A percentile compares a stretch with the other conserved stretches of the same genome.
phyloP scores from a whole-genome alignment of 2,888 invertebrate species.

The Tetropium fuscum region DNA sequence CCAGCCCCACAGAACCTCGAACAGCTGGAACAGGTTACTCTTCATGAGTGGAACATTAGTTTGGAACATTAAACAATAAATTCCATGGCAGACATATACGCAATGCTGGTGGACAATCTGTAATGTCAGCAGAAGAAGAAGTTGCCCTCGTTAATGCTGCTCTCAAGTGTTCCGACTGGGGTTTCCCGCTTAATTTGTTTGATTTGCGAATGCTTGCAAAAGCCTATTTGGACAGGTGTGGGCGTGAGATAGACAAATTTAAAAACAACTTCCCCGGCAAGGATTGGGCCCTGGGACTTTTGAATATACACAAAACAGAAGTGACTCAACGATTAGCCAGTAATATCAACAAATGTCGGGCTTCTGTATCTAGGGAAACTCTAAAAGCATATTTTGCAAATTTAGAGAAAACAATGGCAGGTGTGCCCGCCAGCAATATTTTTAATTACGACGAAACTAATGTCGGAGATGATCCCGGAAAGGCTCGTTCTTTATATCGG shows the following conservation, averaged over 20 bases:
- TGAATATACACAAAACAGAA: slow-evolving; percentile 44
- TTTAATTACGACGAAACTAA: slow-evolving; percentile 3
- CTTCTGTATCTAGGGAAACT: slow-evolving; percentile 10
- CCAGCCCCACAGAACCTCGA: too few species aligned
- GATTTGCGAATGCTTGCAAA: slow-evolving; percentile 46
- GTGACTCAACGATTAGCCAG: slow-evolving; percentile 25
- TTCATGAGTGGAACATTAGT: too few species aligned
- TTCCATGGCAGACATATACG: slow-evolving; percentile 2
- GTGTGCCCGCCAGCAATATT: slow-evolving; percentile 43
- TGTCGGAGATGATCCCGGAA: not conserved
- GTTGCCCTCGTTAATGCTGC: slow-evolving; percentile 1
- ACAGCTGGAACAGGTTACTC: too few species aligned
- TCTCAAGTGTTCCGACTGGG: slow-evolving; percentile 37
- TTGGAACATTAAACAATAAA: slow-evolving; percentile 7
- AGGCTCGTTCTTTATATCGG: not conserved
- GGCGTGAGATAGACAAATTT: slow-evolving; percentile 38
- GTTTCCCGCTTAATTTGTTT: slow-evolving; percentile 40
- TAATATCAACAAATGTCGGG: slow-evolving; percentile 26
- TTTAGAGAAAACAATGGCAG: slow-evolving; percentile 37
- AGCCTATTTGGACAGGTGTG: slow-evolving; percentile 42
- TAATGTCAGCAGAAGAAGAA: not conserved
- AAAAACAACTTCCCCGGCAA: slow-evolving; percentile 41
- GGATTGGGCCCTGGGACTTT: slow-evolving; percentile 40
- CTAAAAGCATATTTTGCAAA: slow-evolving; percentile 41
- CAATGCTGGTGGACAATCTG: slow-evolving; percentile 4